Evolutionary conservation across 2,113 vertebrate genomes (phyloP).

Genomic region (Ptyas mucosa): DNA sequence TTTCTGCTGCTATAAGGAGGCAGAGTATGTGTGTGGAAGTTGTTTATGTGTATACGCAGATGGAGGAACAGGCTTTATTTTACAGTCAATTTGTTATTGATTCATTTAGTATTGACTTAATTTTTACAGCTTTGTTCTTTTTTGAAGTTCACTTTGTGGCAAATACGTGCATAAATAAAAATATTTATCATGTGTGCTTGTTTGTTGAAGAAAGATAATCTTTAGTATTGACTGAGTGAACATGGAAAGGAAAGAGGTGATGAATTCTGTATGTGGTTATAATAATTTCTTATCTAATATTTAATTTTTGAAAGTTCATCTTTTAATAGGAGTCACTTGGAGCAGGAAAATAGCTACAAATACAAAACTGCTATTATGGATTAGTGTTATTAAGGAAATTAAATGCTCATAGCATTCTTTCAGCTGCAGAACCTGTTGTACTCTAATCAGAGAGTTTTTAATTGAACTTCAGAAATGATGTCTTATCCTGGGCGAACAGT

Average conservation of each 20-base stretch:
- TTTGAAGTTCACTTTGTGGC: not conserved
- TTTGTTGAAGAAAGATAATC: not conserved
- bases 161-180: not conserved
- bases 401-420: not conserved
- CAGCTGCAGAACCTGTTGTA: not conserved
- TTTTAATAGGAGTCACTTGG: not conserved
- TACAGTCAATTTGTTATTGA: not conserved
- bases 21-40: not conserved
- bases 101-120: not conserved
- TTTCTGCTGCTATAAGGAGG: not conserved
- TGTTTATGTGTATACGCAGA: not conserved
- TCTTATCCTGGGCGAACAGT: not conserved
- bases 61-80: not conserved
- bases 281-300: not conserved
- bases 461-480: not conserved
- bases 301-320: not conserved
- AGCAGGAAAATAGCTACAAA: not conserved
- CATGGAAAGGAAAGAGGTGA: not conserved
- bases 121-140: not conserved
- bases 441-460: not conserved
- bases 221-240: not conserved
- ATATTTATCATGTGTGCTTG: not conserved
- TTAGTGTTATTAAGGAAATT: not conserved
- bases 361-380: not conserved
- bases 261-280: not conserved